Evolutionary conservation across 2,797 vertebrate species (phyloP).

Genomic region (Pipistrellus pygmaeus): DNA sequence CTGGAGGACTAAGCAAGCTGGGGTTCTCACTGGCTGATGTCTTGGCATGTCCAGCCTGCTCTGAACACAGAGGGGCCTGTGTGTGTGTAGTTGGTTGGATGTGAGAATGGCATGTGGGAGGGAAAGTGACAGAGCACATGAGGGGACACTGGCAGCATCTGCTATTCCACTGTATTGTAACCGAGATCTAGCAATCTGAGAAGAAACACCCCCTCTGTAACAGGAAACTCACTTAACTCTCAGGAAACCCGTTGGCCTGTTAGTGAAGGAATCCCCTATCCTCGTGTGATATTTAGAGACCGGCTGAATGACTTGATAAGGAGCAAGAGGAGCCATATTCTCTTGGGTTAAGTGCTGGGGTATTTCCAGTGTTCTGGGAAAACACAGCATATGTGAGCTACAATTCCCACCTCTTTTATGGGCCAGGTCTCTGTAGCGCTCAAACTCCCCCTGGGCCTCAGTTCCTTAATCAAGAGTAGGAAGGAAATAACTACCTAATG

Average conservation of each 20-base stretch:
- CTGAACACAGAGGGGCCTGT: rapidly evolving
- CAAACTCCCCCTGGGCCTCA: neutral
- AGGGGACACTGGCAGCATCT: neutral
- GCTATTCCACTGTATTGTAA: neutral
- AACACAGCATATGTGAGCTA: too few relatives aligned
- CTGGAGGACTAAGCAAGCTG: neutral
- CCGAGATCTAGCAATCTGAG: neutral
- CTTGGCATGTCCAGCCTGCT: neutral
- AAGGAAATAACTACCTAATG: neutral
- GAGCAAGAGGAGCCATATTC: neutral
- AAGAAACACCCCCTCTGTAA: neutral
- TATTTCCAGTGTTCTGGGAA: neutral
- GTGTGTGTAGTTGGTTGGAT: too few relatives aligned
- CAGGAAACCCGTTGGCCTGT: neutral
- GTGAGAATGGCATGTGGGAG: rapidly evolving
- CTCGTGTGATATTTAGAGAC: neutral
- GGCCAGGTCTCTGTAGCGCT: neutral
- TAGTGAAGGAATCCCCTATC: neutral
- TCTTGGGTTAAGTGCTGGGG: neutral
- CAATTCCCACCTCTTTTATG: neutral
- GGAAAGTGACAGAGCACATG: neutral
- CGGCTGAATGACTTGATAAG: neutral
- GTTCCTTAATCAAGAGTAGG: neutral
- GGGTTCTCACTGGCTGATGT: neutral
- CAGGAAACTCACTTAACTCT: neutral